phyloP scores from a whole-genome alignment of 35 echinoderm and acorn worm species.

The Heliocidaris tuberculata region DNA sequence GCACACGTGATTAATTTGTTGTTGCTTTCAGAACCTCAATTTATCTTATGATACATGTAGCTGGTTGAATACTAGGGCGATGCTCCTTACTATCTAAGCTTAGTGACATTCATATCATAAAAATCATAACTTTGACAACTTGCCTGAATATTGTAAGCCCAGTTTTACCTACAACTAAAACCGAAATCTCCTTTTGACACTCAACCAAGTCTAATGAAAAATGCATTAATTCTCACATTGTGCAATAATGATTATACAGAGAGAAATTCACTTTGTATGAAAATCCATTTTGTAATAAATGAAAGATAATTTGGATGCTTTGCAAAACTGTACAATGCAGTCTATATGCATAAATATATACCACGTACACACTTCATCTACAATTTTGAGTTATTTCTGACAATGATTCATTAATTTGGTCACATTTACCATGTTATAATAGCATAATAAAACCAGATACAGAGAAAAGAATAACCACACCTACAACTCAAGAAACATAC shows the following conservation, averaged over 20 bases:
- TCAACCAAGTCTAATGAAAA: no score
- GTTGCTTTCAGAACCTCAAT: no score
- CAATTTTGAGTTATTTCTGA: background rate
- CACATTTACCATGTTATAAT: background rate
- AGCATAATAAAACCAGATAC: background rate
- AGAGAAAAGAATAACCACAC: no score
- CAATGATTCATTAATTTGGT: background rate
- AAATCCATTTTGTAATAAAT: background rate
- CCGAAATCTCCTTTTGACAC: no score
- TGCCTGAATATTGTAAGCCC: background rate
- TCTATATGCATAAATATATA: background rate
- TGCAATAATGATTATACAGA: background rate
- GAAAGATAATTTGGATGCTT: background rate
- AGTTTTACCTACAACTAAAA: background rate
- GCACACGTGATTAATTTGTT: no score
- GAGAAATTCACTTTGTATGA: background rate
- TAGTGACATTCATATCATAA: no score
- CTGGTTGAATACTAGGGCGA: no score
- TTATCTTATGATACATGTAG: no score
- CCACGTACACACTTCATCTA: background rate
- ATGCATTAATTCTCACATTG: no score
- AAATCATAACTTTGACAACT: no score
- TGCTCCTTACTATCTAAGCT: no score
- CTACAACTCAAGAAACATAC: background rate
- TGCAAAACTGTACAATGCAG: background rate